phyloP scores from a whole-genome alignment of 2,888 invertebrate species.

The Aspidiotus rigidus region DNA sequence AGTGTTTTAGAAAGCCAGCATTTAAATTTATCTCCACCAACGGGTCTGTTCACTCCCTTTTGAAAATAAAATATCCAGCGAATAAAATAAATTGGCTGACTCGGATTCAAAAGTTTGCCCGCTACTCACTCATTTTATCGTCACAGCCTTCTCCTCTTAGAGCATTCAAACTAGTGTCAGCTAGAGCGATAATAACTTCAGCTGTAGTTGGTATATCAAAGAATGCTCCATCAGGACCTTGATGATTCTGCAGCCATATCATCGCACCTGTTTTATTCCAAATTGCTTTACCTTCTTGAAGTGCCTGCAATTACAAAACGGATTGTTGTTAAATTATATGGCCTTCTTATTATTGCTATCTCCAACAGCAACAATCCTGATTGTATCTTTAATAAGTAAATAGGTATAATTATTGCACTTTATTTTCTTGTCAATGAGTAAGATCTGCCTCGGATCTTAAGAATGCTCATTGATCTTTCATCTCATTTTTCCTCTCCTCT shows the following conservation, averaged over 20 bases:
- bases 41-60: neutral
- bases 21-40: neutral
- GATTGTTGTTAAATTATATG: too few relatives aligned
- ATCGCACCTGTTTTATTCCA: slow-evolving; percentile 74
- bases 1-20: too few relatives aligned
- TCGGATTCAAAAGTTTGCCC: too few relatives aligned
- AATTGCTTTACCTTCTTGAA: slow-evolving; percentile 58
- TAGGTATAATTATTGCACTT: too few relatives aligned
- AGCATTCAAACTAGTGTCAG: slow-evolving; percentile 60
- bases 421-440: too few relatives aligned
- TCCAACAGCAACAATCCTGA: too few relatives aligned
- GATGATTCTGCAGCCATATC: slow-evolving; percentile 62
- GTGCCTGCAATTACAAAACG: slow-evolving; percentile 47
- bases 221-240: slow-evolving; percentile 70
- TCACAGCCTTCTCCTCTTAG: slow-evolving; percentile 52
- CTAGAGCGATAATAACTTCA: slow-evolving; percentile 68
- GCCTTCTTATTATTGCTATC: too few relatives aligned
- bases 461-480: too few relatives aligned
- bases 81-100: neutral
- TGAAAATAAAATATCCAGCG: neutral
- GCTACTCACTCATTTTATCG: slow-evolving; percentile 3
- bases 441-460: too few relatives aligned
- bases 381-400: too few relatives aligned
- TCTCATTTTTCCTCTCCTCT: too few relatives aligned
- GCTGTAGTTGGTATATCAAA: slow-evolving; percentile 63